Evolutionary conservation across 2,797 vertebrate species (phyloP).

Genomic region (Neoniphon sammara): DNA sequence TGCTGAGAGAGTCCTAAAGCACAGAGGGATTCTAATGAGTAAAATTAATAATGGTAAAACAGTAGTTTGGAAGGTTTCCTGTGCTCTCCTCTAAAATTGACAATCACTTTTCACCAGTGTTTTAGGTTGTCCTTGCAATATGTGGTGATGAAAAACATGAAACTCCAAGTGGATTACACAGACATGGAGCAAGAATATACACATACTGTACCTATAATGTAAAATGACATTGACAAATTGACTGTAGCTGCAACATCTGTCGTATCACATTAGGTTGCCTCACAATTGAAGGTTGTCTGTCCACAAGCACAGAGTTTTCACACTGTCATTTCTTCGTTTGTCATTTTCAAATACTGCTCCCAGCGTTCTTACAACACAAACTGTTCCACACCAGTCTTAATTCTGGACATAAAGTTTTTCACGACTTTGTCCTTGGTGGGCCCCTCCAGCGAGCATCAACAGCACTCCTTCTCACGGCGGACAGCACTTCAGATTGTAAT

Average conservation of each 20-base stretch:
- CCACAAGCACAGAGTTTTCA: neutral
- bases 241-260: neutral
- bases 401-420: slow-evolving; percentile 3
- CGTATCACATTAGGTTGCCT: neutral
- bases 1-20: neutral
- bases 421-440: slow-evolving; percentile 26
- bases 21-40: neutral
- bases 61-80: neutral
- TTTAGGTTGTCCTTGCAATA: no score
- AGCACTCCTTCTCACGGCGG: slow-evolving; percentile 25
- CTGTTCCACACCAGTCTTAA: neutral
- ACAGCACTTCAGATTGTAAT: slow-evolving; percentile 23
- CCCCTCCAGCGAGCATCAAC: slow-evolving; percentile 5
- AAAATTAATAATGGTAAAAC: neutral
- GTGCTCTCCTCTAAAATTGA: neutral
- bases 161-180: no score
- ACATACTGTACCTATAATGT: neutral
- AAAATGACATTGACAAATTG: neutral
- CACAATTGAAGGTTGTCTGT: neutral
- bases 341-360: neutral
- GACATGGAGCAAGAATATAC: no score
- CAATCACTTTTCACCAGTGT: no score
- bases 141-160: no score
- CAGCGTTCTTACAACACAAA: neutral
- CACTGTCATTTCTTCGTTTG: neutral